Conservation (phyloP, 2,888 invertebrate species). For the Sphaerophoria taeniata region DNA sequence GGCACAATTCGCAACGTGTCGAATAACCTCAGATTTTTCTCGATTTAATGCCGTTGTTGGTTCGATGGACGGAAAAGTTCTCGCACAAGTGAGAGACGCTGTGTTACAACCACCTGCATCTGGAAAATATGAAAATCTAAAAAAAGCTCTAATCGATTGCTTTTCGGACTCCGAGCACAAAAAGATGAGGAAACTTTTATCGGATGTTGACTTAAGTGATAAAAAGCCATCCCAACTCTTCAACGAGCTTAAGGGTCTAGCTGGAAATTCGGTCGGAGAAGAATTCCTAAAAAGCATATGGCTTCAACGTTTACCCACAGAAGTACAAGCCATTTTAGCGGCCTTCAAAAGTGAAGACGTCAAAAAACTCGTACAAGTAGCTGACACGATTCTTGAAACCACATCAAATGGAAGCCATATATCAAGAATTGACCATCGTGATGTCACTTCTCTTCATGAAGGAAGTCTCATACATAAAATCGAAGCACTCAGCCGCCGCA, state of each 20-base stretch:
- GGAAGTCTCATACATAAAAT: constrained; percentile 3
- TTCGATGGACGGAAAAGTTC: constrained; percentile 49
- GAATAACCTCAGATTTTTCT: constrained; percentile 67
- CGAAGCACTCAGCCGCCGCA: constrained; percentile 19
- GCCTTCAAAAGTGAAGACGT: constrained; percentile 40
- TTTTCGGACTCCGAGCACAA: constrained; percentile 46
- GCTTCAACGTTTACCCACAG: constrained; percentile 44
- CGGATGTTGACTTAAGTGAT: constrained; percentile 43
- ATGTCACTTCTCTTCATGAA: not conserved
- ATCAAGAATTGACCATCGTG: constrained; percentile 24
- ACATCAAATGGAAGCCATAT: not conserved
- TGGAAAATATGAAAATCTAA: constrained; percentile 48
- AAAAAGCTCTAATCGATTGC: constrained; percentile 40
- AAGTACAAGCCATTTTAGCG: constrained; percentile 43
- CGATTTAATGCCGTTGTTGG: constrained; percentile 74
- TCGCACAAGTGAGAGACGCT: constrained; percentile 55
- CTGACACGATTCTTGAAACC: constrained; percentile 55
- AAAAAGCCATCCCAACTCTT: constrained; percentile 49
- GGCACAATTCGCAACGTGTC: constrained; percentile 69
- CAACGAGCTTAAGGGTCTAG: constrained; percentile 39
- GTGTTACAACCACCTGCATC: constrained; percentile 51
- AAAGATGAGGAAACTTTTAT: constrained; percentile 48
- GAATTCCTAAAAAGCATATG: constrained; percentile 52
- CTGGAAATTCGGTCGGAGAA: constrained; percentile 32
- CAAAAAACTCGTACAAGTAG: constrained; percentile 44